phyloP scores from a whole-genome alignment of 1,140 invertebrate genomes.

The Bombus difficillimus region DNA sequence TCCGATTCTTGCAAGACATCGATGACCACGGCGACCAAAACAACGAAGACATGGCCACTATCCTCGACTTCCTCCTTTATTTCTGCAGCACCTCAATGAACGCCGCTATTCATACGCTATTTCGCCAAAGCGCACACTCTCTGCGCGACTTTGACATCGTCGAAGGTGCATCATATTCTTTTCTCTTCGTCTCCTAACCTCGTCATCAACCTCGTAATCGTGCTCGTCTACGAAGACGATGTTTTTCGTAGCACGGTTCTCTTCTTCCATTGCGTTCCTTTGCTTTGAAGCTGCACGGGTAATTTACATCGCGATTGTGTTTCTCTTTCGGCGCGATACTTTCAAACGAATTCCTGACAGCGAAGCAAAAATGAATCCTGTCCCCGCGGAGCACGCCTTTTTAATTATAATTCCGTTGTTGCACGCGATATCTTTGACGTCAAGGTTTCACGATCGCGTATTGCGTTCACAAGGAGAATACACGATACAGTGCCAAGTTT shows the following conservation, averaged over 20 bases:
- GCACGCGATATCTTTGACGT: constrained; percentile 1
- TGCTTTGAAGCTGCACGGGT: constrained; percentile 3
- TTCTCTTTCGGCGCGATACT: neutral
- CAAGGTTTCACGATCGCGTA: neutral
- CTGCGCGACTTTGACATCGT: constrained; percentile 11
- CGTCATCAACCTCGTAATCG: neutral
- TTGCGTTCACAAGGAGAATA: neutral
- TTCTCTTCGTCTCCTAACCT: neutral
- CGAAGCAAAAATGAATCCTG: neutral
- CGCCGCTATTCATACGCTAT: constrained; percentile 48
- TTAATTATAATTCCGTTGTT: neutral
- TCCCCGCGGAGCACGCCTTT: too few species aligned
- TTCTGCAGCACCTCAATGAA: constrained; percentile 33
- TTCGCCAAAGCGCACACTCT: neutral
- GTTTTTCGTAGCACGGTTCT: neutral
- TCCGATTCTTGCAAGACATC: constrained; percentile 23
- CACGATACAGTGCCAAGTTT: neutral
- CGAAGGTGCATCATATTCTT: constrained; percentile 45
- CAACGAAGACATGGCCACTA: neutral
- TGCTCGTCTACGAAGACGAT: neutral
- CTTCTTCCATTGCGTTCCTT: neutral
- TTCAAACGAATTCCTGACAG: constrained; percentile 22
- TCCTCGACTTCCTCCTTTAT: constrained; percentile 28
- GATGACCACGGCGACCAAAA: neutral
- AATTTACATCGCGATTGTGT: constrained; percentile 27